Evolutionary conservation across 2,888 invertebrate species (phyloP).

Genomic region (Andrena dorsata): DNA sequence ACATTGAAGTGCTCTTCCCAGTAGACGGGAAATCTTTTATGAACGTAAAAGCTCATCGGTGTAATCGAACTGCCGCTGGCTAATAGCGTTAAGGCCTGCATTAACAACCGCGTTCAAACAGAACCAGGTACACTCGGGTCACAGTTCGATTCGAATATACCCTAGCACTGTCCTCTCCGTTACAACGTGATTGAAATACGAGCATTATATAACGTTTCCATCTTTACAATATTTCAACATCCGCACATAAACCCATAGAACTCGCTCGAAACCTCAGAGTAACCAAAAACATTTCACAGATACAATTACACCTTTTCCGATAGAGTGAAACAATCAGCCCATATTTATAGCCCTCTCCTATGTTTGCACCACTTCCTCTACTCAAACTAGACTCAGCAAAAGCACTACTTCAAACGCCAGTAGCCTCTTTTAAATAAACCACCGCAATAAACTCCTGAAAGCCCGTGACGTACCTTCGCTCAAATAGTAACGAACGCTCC

Average conservation of each 20-base stretch:
- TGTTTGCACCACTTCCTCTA: too few species aligned
- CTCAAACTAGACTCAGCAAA: too few species aligned
- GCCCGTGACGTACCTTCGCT: too few species aligned
- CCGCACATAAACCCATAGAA: neutral
- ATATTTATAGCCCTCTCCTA: too few species aligned
- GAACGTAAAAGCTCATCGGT: neutral
- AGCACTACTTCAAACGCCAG: too few species aligned
- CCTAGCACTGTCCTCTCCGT: neutral
- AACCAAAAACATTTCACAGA: too few species aligned
- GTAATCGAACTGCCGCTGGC: slow-evolving; percentile 2
- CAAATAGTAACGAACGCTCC: neutral
- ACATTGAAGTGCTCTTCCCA: slow-evolving; percentile 2
- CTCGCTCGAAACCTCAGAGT: neutral
- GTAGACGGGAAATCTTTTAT: neutral
- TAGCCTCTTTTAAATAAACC: too few species aligned
- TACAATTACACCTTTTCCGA: too few species aligned
- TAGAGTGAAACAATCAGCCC: too few species aligned
- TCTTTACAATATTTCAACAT: neutral
- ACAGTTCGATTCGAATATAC: neutral
- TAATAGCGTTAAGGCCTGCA: slow-evolving; percentile 7
- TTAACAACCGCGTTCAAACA: slow-evolving; percentile 20
- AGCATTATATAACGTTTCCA: neutral
- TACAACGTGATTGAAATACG: neutral
- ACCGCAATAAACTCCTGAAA: too few species aligned
- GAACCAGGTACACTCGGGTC: neutral